A percentile compares a stretch with the other conserved stretches of the same genome.
These are phyloP conservation scores for Ameiurus melas DNA, from an alignment of 2,113 vertebrate species.

Conservation along the genomic window DNA sequence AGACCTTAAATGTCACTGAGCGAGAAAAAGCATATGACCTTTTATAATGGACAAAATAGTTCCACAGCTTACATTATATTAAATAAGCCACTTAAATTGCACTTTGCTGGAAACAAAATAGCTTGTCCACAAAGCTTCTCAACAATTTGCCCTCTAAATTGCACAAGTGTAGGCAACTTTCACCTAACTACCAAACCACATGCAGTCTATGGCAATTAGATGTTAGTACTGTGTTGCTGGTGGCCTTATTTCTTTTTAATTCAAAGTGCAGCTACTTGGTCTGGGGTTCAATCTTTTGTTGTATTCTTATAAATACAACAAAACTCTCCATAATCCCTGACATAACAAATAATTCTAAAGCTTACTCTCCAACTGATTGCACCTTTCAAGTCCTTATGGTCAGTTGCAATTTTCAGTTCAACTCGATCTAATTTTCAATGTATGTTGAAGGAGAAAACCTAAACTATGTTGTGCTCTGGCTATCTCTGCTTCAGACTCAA, in stretches of 20 bases:
- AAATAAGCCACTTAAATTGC: background rate
- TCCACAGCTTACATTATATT: background rate
- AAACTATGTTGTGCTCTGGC: background rate
- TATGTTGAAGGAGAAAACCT: background rate
- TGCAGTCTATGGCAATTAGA: background rate
- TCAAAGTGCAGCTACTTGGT: background rate
- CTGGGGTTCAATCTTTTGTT: background rate
- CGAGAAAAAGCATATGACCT: background rate
- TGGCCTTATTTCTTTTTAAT: background rate
- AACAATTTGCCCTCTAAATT: background rate
- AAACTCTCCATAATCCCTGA: background rate
- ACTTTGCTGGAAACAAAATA: background rate
- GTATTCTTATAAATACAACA: background rate
- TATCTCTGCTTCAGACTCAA: background rate
- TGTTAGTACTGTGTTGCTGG: background rate
- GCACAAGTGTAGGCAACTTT: background rate
- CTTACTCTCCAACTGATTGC: background rate
- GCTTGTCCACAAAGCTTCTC: slow-evolving; percentile 1
- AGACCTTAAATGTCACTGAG: background rate
- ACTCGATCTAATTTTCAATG: background rate
- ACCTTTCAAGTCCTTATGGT: background rate
- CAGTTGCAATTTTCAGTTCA: background rate
- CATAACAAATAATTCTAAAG: background rate
- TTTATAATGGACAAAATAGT: background rate
- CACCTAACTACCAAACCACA: background rate